These are phyloP conservation scores for Melanaphis sacchari DNA, from an alignment of 1,140 invertebrate genomes.

Conservation along the genomic window DNA sequence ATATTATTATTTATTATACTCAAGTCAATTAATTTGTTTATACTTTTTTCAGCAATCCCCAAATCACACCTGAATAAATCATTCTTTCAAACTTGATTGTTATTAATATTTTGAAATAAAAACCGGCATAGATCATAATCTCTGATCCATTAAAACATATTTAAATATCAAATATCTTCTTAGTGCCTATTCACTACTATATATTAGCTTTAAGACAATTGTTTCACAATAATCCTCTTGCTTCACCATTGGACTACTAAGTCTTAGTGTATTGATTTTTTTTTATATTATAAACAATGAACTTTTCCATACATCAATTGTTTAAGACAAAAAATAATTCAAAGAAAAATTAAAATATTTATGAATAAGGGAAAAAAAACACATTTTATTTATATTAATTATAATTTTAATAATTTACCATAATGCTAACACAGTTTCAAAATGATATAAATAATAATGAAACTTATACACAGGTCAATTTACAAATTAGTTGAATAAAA, in stretches of 20 bases:
- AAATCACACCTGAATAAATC: no score
- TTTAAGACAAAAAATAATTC: background rate
- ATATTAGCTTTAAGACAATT: no score
- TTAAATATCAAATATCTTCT: background rate
- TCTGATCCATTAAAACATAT: background rate
- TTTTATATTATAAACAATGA: background rate
- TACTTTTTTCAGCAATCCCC: no score
- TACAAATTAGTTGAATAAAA: background rate
- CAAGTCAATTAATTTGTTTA: no score
- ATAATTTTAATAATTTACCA: slow-evolving; percentile 4
- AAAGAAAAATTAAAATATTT: background rate
- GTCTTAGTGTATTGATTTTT: background rate
- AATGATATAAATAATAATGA: slow-evolving; percentile 8
- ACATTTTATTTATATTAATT: slow-evolving; percentile 15
- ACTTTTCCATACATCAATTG: background rate
- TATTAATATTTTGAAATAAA: no score
- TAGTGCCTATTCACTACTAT: background rate
- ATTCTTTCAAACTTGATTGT: no score
- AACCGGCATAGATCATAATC: no score
- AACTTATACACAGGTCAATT: background rate
- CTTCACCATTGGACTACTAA: background rate
- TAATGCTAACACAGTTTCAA: slow-evolving; percentile 10
- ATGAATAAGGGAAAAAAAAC: background rate
- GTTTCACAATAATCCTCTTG: no score
- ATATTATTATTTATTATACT: no score